Evolutionary conservation across 2,113 vertebrate species (phyloP), one percentile per base, ranked within the genome.

Genomic region (Phylloscopus trochilus): DNA sequence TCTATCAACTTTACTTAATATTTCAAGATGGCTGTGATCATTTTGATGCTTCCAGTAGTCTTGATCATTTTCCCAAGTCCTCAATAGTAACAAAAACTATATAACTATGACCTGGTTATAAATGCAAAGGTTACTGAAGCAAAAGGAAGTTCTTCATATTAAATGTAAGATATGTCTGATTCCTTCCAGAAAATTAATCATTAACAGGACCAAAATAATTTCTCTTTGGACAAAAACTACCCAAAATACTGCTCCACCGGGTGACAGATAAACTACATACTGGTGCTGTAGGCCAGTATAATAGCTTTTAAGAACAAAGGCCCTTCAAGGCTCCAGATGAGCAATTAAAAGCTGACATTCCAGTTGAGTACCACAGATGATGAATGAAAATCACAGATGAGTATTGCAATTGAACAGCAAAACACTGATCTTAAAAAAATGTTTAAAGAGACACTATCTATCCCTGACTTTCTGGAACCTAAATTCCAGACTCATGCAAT

Each of bases 331-430:
- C 22, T 92, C 92, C 93, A 84, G 26, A 77, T 72, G 14, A 64
- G 35, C 53, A 84, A 84, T 66, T 95, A 94, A 95, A 92, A 94
- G 12, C 46, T 94, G 46, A 47, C 39, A 92, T 62, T 89, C 44
- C 60, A 87, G 4, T 64, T 94, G 60, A 26, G 9, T 91, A 31
- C 83, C 87, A 90, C 77, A 89, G 95, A 86, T 94, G 43, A 86
- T 80, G n/a, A 43, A 69, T 39, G 81, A 89, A 97, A 95, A 89
- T 53, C 87, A 66, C 46, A 91, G 82, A 87, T 88, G 24, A 96
- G 72, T 90, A 49, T 30, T 80, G 64, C 23, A 82, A 63, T 79
- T 79, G 77, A 80, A 78, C 62, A 86, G 53, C 33, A 75, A 85
- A 95, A 66, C 9, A 26, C 18, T 26, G 19, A 79, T 73, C 46